Evolutionary conservation across 2,797 vertebrate species (phyloP).

Genomic region (Valencia hispanica): DNA sequence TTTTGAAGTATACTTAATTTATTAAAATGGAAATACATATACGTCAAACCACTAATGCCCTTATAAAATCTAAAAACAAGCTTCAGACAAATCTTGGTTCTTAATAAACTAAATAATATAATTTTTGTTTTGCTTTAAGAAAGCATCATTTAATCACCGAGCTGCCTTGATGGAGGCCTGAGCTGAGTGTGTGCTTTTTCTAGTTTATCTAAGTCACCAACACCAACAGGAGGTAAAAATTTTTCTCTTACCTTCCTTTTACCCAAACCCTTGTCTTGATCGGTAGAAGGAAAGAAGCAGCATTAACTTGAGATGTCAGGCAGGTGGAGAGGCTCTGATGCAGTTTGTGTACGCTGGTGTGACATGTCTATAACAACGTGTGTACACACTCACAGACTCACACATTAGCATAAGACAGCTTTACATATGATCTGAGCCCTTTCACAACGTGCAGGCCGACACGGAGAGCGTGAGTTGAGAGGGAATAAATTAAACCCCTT

Average conservation of each 20-base stretch:
- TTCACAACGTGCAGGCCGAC: slow-evolving; percentile 57
- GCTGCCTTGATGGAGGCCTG: too few species aligned
- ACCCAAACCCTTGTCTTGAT: slow-evolving; percentile 25
- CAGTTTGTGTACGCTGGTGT: slow-evolving; percentile 58
- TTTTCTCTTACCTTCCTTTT: slow-evolving; percentile 4
- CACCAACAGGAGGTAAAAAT: not conserved
- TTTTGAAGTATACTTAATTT: too few species aligned
- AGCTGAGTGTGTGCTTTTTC: too few species aligned
- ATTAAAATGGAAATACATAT: too few species aligned
- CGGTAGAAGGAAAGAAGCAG: slow-evolving; percentile 31
- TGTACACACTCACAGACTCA: slow-evolving; percentile 56
- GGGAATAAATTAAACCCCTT: slow-evolving; percentile 58
- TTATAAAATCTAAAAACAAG: too few species aligned
- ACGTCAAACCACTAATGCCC: too few species aligned
- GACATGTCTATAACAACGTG: slow-evolving; percentile 53
- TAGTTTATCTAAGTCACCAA: not conserved
- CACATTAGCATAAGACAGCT: slow-evolving; percentile 76
- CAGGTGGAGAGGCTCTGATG: slow-evolving; percentile 63
- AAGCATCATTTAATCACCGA: too few species aligned
- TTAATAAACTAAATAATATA: too few species aligned
- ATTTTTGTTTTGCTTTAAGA: too few species aligned
- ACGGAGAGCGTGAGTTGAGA: slow-evolving; percentile 47
- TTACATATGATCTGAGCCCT: slow-evolving; percentile 73
- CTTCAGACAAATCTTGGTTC: too few species aligned
- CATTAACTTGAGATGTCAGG: slow-evolving; percentile 32